These are phyloP conservation scores for Metridium senile DNA, from an alignment of 92 coral and sea anemone species.

Conservation along the genomic window DNA sequence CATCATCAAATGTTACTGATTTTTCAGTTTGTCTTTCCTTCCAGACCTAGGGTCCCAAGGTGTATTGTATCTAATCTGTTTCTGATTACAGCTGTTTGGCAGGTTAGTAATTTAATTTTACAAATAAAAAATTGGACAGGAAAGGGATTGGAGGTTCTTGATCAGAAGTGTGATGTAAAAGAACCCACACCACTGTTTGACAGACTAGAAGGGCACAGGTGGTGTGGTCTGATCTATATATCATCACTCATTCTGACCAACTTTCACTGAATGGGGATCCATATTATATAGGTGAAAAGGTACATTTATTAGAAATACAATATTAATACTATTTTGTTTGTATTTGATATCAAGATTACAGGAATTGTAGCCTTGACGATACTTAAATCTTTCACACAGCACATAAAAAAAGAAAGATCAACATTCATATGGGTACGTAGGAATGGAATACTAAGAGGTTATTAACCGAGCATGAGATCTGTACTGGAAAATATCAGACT, in stretches of 20 bases:
- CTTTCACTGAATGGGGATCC: no score
- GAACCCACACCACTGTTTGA: no score
- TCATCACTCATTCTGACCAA: no score
- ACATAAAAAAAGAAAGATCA: conserved; percentile 29
- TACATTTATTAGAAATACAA: background rate
- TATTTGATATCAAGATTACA: conserved; percentile 42
- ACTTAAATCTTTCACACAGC: conserved; percentile 42
- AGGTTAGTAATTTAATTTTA: conserved; percentile 55
- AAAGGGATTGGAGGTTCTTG: no score
- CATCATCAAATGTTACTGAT: no score
- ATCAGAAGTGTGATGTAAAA: no score
- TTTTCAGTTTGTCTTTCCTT: background rate
- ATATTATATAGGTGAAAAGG: no score
- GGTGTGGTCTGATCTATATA: no score
- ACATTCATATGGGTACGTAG: conserved; percentile 61
- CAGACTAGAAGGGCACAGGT: no score
- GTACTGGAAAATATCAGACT: no score
- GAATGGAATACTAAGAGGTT: background rate
- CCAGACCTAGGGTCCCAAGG: conserved; percentile 59
- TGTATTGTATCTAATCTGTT: conserved; percentile 66
- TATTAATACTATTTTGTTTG: background rate
- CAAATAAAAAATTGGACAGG: no score
- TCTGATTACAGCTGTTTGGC: conserved; percentile 75
- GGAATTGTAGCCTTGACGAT: conserved; percentile 65
- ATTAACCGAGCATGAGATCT: no score